Conservation (phyloP, 2,888 invertebrate genomes). For the Chrysomela aeneicollis region DNA sequence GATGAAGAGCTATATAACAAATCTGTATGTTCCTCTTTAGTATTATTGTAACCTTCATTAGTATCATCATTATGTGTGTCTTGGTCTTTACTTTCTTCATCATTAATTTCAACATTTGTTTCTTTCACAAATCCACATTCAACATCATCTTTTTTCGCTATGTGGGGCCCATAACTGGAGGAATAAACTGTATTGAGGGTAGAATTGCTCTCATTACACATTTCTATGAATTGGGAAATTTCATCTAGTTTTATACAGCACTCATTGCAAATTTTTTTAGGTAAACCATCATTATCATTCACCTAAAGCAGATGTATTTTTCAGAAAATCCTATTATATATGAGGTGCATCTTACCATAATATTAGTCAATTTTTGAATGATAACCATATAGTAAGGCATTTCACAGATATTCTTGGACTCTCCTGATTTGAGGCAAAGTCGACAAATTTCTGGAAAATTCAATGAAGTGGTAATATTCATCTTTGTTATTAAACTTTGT, state of each 20-base stretch:
- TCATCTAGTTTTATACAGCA: conserved; percentile 8
- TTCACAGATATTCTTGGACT: background rate
- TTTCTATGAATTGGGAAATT: conserved; percentile 8
- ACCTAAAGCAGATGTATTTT: conserved; percentile 11
- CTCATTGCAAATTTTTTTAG: conserved; percentile 8
- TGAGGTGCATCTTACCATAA: background rate
- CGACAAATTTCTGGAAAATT: background rate
- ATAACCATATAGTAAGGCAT: background rate
- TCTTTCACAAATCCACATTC: conserved; percentile 4
- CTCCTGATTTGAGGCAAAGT: background rate
- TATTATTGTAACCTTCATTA: background rate
- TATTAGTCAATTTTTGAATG: background rate
- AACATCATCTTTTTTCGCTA: background rate
- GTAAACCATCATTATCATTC: conserved; percentile 6
- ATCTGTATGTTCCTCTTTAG: background rate
- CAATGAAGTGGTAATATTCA: background rate
- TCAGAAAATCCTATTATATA: no score
- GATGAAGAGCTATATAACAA: background rate
- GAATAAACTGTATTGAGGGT: background rate
- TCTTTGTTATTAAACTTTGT: background rate
- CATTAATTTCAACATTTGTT: background rate
- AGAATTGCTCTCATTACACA: conserved; percentile 11
- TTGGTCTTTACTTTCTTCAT: background rate
- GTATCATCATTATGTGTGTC: background rate
- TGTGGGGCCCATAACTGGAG: no score